Conservation (phyloP, 2,113 vertebrate species). For the Nothoprocta perdicaria region DNA sequence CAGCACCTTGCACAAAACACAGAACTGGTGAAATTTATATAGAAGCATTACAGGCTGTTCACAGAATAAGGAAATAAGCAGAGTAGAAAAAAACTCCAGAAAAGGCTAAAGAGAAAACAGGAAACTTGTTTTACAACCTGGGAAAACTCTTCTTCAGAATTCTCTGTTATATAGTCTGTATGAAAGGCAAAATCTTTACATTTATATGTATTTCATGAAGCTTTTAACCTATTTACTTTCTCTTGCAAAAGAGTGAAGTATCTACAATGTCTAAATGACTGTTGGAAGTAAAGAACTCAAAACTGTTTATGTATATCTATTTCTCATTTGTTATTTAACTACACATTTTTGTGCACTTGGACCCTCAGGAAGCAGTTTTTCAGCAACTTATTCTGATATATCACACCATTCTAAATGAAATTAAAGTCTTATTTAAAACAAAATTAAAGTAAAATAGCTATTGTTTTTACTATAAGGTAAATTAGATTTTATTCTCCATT, state of each 20-base stretch:
- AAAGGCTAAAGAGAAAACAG: neutral
- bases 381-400: neutral
- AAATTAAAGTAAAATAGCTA: neutral
- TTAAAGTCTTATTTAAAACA: neutral
- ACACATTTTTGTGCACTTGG: neutral
- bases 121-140: neutral
- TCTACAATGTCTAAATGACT: conserved; percentile 1
- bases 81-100: neutral
- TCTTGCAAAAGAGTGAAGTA: conserved; percentile 6
- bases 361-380: neutral
- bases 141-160: neutral
- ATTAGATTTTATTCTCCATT: neutral
- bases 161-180: neutral
- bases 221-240: conserved; percentile 41
- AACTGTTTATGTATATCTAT: neutral
- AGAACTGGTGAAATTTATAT: neutral
- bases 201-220: neutral
- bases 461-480: neutral
- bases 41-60: neutral
- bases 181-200: neutral
- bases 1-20: neutral
- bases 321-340: neutral
- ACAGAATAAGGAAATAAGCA: neutral
- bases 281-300: neutral
- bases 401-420: neutral